Evolutionary conservation across 2,888 invertebrate genomes (phyloP).

Genomic region (Parnassius orleans): DNA sequence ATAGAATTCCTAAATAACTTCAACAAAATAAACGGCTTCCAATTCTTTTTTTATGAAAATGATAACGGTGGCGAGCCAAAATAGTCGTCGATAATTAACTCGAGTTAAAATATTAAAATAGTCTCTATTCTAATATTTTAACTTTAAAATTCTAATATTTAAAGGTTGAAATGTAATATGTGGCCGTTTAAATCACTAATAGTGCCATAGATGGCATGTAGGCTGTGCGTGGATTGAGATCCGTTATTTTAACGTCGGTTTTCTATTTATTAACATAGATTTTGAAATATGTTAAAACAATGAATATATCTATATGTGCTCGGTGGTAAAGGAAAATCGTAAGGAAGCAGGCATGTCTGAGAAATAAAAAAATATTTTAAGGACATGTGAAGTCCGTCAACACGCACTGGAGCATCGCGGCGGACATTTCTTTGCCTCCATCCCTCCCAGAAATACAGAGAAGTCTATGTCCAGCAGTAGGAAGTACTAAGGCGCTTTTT

Average conservation of each 20-base stretch:
- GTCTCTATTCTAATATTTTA: background rate
- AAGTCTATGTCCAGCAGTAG: no score
- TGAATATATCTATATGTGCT: no score
- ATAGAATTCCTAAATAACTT: background rate
- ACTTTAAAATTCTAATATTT: no score
- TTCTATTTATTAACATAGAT: background rate
- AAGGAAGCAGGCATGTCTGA: no score
- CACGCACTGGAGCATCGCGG: no score
- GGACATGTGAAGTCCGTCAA: no score
- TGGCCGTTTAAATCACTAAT: background rate
- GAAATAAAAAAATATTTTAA: no score
- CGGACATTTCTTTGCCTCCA: no score
- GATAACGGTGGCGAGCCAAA: background rate
- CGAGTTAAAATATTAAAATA: background rate
- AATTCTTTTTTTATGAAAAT: background rate
- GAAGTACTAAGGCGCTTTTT: no score
- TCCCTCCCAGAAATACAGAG: no score
- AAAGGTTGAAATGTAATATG: background rate
- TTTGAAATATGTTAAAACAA: no score
- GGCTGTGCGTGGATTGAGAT: background rate
- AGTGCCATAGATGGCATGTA: background rate
- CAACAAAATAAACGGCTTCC: background rate
- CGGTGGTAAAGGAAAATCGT: no score
- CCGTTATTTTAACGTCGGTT: background rate
- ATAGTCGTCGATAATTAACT: background rate